Percentiles rank a stretch among this genome's conserved stretches.
Evolutionary conservation across 2,113 vertebrate genomes (phyloP).

Genomic region (Addax nasomaculatus): DNA sequence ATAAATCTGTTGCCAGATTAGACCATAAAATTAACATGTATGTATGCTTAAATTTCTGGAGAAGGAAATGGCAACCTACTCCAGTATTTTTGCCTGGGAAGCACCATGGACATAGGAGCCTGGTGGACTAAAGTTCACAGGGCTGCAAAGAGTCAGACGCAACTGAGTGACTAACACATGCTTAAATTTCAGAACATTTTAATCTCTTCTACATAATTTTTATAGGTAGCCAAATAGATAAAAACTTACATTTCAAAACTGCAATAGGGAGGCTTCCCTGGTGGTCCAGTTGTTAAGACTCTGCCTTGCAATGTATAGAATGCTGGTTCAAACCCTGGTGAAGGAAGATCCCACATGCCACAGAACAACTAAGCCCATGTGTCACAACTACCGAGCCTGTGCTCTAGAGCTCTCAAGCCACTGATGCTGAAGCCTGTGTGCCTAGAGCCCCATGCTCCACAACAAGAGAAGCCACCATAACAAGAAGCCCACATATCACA

Average conservation of each 20-base stretch:
- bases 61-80: not conserved
- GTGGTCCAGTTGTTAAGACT: not conserved
- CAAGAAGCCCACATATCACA: not conserved
- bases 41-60: not conserved
- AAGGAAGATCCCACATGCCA: not conserved
- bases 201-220: not conserved
- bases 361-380: not conserved
- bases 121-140: not conserved
- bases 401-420: not conserved
- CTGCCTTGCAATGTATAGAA: not conserved
- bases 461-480: not conserved
- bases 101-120: not conserved
- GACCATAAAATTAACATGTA: not conserved
- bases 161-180: not conserved
- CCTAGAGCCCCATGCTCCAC: not conserved
- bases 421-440: not conserved
- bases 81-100: not conserved
- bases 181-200: slow-evolving; percentile 12
- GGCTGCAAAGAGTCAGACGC: not conserved
- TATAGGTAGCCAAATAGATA: not conserved
- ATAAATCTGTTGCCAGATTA: not conserved
- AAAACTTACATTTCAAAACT: slow-evolving; percentile 20
- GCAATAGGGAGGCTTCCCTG: not conserved
- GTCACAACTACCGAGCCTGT: not conserved
- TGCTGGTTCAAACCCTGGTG: not conserved